Evolutionary conservation across 2,888 invertebrate species (phyloP), one percentile per base, ranked within the genome.

Genomic region (Morpho deidamia): DNA sequence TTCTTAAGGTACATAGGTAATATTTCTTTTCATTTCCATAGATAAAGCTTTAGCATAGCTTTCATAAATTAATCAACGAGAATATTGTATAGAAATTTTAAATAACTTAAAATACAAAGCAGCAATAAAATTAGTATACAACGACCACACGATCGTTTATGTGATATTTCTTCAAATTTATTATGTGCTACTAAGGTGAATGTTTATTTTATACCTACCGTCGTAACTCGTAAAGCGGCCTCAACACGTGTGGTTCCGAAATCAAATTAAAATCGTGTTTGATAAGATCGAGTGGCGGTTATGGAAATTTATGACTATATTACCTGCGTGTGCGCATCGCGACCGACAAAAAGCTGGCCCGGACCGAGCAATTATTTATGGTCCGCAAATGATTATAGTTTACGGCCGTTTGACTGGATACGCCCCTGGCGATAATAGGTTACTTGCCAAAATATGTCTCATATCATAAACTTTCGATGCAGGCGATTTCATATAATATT

Each of bases 281-380:
- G 88, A 89, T 89, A 89, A 88, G 84, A 89, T 89, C 89, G 86
- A 86, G 81, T 87, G 88, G 87, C 86, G 84, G 88, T 88, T 89
- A 89, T 88, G 87, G 84, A 87, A 88, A 89, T 89, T 89, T 89
- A 88, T 89, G 89, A 88, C 89, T 89, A 88, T 89, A 89, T 89
- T 89, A 89, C 88, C 87, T 88, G 88, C 84, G 83, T 84, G 68
- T 72, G 81, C 85, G 86, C 88, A 85, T 76, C 78, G 70, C 71
- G 69, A 64, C 81, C 79, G 79, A 83, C 82, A 83, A 86, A 83
- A 86, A 84, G 81, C 80, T 77, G 83, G 77, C 71, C 78, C 79
- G 81, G 76, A 75, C 78, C 72, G 70, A 75, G 81, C 81, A 87
- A 86, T 88, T 88, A 88, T 89, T 88, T 86, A 87, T 86, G 79